Conservation (phyloP, 2,113 vertebrate genomes). For the Vombatus ursinus region DNA sequence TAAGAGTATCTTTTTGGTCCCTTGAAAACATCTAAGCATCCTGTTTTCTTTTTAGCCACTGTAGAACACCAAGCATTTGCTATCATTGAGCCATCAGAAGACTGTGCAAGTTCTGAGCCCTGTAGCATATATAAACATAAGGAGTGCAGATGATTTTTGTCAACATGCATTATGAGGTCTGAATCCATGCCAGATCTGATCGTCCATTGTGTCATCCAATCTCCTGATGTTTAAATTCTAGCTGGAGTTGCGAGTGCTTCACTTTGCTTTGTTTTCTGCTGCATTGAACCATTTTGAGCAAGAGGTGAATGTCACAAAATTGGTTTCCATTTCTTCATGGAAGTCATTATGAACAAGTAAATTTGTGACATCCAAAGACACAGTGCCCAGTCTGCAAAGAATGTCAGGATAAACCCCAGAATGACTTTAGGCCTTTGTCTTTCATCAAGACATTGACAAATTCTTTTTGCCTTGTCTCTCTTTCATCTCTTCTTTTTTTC, state of each 20-base stretch:
- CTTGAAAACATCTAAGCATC: constrained; percentile 15
- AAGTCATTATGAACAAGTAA: constrained; percentile 2
- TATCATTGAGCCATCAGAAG: constrained; percentile 62
- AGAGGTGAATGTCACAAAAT: not conserved
- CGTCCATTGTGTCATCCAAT: not conserved
- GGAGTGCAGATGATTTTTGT: constrained; percentile 14
- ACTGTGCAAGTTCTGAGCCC: constrained; percentile 30
- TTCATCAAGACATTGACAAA: constrained; percentile 2
- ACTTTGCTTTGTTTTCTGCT: constrained; percentile 41
- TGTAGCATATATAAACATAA: constrained; percentile 5
- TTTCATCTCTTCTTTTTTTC: too few relatives aligned
- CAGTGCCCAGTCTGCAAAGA: not conserved
- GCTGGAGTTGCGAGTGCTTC: not conserved
- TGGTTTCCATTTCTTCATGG: not conserved
- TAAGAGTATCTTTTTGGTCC: constrained; percentile 32
- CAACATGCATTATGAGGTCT: constrained; percentile 40
- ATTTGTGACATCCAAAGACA: constrained; percentile 33
- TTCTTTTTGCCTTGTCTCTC: not conserved
- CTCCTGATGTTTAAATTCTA: constrained; percentile 28
- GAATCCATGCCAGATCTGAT: constrained; percentile 29
- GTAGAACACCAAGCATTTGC: constrained; percentile 23
- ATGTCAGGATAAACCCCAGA: constrained; percentile 19
- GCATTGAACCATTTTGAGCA: constrained; percentile 23
- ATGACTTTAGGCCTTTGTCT: constrained; percentile 10
- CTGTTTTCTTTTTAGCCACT: constrained; percentile 26